Base-by-base conservation (phyloP, 2,113 vertebrate genomes). In the Cinclus cinclus region DNA sequence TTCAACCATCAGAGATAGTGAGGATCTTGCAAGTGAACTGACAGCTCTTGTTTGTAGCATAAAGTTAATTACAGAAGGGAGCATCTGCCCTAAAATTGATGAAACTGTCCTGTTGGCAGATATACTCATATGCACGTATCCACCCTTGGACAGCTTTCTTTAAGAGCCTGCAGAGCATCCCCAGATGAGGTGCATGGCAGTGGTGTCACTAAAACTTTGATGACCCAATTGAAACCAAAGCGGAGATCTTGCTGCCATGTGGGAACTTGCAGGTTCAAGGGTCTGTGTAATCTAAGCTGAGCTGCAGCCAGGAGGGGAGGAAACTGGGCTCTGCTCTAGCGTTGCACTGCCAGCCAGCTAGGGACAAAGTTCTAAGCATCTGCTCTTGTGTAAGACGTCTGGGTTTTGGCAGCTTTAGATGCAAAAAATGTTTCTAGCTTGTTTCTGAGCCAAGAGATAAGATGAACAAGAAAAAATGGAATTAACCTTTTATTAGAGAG, bases 301-400 rank as follows among this genome's bases (percentile, higher is more conserved):
- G 37, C 50, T 74, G 55, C 62, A 77, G 78, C 70, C 75, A 92
- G 63, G 22, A 91, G 65, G 81, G 89, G 89, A 92, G 89, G 53
- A 73, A 92, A 90, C 78, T 74, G 70, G 78, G 93, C 91, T 92
- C 64, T 71, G 60, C 33, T 84, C 19, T 90, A 46, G 78, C 71
- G 21, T 7, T 83, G 46, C 27, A 20, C 68, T 94, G 82, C 70
- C 96, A 96, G 67, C 78, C 89, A 83, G 82, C 91, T 73, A 92
- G 59, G 96, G 94, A 91, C 95, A 95, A 96, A 95, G 95, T 95
- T 89, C 93, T 76, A 23, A 91, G 78, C 93, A 94, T 86, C 75
- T 92, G 89, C 74, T 95, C 82, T 96, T 95, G 78, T 88, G 93
- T 76, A 96, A 95, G 93, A 91, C 0, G 1, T 39, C 82, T 85